Conservation (phyloP, 2,888 invertebrate genomes). For the Cataglyphis livida region DNA sequence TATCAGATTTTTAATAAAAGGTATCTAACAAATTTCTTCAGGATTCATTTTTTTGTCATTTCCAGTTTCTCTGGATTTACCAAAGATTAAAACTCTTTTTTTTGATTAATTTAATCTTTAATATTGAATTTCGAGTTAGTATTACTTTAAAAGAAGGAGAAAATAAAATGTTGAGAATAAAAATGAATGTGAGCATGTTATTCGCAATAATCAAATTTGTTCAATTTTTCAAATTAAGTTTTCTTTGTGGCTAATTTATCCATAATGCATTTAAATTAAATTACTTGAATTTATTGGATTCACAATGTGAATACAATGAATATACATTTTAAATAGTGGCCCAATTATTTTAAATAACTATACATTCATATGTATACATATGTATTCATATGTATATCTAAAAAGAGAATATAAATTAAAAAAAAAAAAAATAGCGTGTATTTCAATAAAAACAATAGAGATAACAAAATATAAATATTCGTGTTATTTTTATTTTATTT, state of each 20-base stretch:
- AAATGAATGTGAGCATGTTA: neutral
- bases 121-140: neutral
- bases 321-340: neutral
- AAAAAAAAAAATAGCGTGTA: neutral
- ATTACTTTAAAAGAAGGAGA: neutral
- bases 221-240: slow-evolving; percentile 7
- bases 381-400: neutral
- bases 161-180: slow-evolving; percentile 16
- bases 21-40: neutral
- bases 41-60: neutral
- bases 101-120: neutral
- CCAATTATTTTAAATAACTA: neutral
- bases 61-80: neutral
- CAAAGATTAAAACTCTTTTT: neutral
- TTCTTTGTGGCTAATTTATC: slow-evolving; percentile 12
- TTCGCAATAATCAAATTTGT: neutral
- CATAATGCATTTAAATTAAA: slow-evolving; percentile 1
- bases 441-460: neutral
- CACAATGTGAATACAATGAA: neutral
- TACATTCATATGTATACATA: neutral
- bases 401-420: neutral
- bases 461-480: neutral
- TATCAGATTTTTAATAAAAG: neutral
- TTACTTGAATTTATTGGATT: slow-evolving; percentile 3
- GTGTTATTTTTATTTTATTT: neutral